A percentile compares a stretch with the other conserved stretches of the same genome.
Conservation (phyloP, 2,797 vertebrate genomes). For the Pitangus sulphuratus region DNA sequence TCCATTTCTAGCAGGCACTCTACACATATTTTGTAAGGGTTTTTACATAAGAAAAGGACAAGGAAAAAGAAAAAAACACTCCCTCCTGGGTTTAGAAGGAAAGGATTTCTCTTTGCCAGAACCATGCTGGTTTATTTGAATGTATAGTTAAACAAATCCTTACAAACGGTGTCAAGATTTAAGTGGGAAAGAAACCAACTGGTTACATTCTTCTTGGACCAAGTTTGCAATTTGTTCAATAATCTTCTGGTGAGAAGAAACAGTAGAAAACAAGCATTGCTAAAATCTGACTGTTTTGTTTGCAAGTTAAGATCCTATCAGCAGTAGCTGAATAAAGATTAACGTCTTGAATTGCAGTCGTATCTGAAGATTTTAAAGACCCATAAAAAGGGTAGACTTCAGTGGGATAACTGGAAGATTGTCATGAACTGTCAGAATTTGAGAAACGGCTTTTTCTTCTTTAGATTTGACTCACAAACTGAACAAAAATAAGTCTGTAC, state of each 20-base stretch:
- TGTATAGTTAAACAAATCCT: slow-evolving; percentile 13
- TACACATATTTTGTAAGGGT: neutral
- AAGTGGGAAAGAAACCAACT: neutral
- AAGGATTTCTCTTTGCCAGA: neutral
- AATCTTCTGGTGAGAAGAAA: slow-evolving; percentile 12
- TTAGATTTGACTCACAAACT: neutral
- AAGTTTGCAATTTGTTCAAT: neutral
- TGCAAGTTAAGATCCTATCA: slow-evolving; percentile 51
- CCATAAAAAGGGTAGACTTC: neutral
- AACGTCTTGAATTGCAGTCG: slow-evolving; percentile 8
- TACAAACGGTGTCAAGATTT: slow-evolving; percentile 2
- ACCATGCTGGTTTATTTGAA: neutral
- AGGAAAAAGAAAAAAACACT: neutral
- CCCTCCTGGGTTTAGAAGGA: neutral
- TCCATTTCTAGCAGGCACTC: neutral
- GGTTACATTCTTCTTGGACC: neutral
- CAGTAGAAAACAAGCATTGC: slow-evolving; percentile 3
- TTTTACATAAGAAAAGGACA: slow-evolving; percentile 17
- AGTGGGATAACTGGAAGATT: neutral
- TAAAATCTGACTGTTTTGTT: slow-evolving; percentile 26
- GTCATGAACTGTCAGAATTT: neutral
- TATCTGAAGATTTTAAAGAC: slow-evolving; percentile 34
- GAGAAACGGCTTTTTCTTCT: neutral
- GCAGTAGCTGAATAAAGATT: slow-evolving; percentile 33
- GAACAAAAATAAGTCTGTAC: slow-evolving; percentile 3